Evolutionary conservation across 2,797 vertebrate genomes (phyloP).

Genomic region (Myripristis jacobus): DNA sequence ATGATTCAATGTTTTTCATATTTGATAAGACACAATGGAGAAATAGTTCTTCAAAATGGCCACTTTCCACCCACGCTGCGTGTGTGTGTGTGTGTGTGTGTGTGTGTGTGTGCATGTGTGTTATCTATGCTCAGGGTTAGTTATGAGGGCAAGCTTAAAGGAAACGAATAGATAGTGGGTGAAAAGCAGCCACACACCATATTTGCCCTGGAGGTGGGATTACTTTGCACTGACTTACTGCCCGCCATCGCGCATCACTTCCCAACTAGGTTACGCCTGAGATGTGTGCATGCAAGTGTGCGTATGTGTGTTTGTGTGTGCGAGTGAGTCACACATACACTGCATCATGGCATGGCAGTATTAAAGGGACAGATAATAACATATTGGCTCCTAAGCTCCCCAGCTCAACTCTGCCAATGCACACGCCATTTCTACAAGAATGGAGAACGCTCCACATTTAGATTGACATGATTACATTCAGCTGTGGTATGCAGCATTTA

Average conservation of each 20-base stretch:
- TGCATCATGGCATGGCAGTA: conserved; percentile 20
- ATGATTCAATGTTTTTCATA: not conserved
- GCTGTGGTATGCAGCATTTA: not conserved
- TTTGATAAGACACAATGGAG: conserved; percentile 2
- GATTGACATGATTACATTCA: not conserved
- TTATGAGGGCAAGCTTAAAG: conserved; percentile 41
- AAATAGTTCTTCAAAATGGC: conserved; percentile 21
- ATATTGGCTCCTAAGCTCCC: conserved; percentile 11
- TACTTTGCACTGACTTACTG: conserved; percentile 30
- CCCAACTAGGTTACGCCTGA: conserved; percentile 78
- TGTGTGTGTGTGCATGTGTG: conserved; percentile 12
- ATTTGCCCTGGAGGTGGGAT: conserved; percentile 68
- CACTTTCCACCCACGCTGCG: not conserved
- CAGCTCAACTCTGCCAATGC: conserved; percentile 6
- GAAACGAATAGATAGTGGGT: conserved; percentile 43
- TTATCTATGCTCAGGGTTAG: not conserved
- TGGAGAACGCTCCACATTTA: not conserved
- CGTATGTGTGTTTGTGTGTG: conserved; percentile 18
- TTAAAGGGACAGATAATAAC: conserved; percentile 36
- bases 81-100: conserved; percentile 3
- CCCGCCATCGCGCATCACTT: conserved; percentile 77
- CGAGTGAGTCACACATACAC: conserved; percentile 31
- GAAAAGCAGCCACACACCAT: conserved; percentile 47
- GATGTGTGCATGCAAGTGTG: conserved; percentile 18
- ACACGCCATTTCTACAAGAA: not conserved